Percentiles rank a stretch among this genome's conserved stretches.
phyloP scores from a whole-genome alignment of 2,113 vertebrate species.

The Coptodon bakossiorum region DNA sequence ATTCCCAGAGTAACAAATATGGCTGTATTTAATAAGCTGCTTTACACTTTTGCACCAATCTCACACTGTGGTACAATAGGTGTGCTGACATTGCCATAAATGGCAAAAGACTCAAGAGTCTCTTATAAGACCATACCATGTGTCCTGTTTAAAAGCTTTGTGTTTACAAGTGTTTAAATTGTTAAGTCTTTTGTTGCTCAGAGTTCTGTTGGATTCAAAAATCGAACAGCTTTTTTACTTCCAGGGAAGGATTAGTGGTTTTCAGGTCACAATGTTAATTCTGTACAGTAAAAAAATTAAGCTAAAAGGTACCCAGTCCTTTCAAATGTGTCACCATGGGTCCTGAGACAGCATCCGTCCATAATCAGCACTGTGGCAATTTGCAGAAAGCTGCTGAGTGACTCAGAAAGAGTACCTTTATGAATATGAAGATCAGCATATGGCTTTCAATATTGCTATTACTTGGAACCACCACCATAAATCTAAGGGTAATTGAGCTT shows the following conservation, averaged over 20 bases:
- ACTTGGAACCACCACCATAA: neutral
- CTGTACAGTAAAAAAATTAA: neutral
- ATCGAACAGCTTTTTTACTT: neutral
- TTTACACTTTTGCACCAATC: neutral
- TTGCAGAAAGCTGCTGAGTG: neutral
- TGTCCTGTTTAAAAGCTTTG: neutral
- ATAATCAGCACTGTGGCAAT: neutral
- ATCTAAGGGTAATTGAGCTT: slow-evolving; percentile 16
- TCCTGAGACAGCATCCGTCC: neutral
- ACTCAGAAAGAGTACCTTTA: neutral
- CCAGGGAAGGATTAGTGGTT: neutral
- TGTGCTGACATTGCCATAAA: neutral
- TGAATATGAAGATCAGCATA: neutral
- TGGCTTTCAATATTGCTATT: neutral
- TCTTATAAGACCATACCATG: neutral
- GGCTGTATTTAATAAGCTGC: neutral
- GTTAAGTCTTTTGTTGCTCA: neutral
- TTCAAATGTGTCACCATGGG: neutral
- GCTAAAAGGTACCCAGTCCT: neutral
- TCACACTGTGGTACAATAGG: neutral
- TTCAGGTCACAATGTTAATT: neutral
- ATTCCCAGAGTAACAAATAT: neutral
- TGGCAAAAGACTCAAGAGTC: neutral
- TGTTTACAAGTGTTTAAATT: neutral
- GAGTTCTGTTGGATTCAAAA: neutral